Conservation (phyloP, 2,888 invertebrate species). For the Drosophila greeni region DNA sequence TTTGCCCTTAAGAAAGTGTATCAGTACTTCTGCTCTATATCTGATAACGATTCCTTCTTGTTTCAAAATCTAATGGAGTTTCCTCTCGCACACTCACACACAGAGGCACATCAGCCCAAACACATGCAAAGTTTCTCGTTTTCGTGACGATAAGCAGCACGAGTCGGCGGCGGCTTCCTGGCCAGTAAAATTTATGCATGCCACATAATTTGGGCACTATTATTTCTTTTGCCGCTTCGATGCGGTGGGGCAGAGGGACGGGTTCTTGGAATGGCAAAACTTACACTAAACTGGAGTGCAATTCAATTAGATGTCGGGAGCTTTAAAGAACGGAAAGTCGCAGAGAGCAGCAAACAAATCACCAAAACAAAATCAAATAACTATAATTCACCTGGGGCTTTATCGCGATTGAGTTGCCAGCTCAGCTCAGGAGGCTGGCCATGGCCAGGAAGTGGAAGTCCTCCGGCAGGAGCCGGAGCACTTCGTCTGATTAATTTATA, state of each 20-base stretch:
- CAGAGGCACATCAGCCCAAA: conserved; percentile 8
- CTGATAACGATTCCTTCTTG: conserved; percentile 22
- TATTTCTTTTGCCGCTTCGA: conserved; percentile 33
- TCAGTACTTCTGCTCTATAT: neutral
- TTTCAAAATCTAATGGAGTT: conserved; percentile 67
- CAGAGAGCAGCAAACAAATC: conserved; percentile 63
- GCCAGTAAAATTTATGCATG: conserved; percentile 68
- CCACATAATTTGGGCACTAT: conserved; percentile 71
- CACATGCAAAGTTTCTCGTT: conserved; percentile 59
- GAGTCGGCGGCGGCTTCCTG: conserved; percentile 65
- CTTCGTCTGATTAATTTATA: conserved; percentile 72
- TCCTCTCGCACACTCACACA: conserved; percentile 32
- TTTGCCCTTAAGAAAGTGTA: conserved; percentile 16
- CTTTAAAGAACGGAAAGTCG: conserved; percentile 56
- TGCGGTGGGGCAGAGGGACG: conserved; percentile 7
- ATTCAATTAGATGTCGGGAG: conserved; percentile 70
- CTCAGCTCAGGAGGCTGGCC: conserved; percentile 28
- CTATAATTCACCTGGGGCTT: conserved; percentile 71
- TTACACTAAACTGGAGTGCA: conserved; percentile 54
- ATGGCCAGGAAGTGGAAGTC: conserved; percentile 18
- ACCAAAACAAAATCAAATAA: conserved; percentile 72
- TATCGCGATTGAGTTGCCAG: conserved; percentile 71
- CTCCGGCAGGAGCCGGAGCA: conserved; percentile 51
- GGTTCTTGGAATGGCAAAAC: conserved; percentile 17
- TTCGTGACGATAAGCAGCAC: conserved; percentile 68